Evolutionary conservation across 2,888 invertebrate species (phyloP).

Genomic region (Zootermopsis nevadensis): DNA sequence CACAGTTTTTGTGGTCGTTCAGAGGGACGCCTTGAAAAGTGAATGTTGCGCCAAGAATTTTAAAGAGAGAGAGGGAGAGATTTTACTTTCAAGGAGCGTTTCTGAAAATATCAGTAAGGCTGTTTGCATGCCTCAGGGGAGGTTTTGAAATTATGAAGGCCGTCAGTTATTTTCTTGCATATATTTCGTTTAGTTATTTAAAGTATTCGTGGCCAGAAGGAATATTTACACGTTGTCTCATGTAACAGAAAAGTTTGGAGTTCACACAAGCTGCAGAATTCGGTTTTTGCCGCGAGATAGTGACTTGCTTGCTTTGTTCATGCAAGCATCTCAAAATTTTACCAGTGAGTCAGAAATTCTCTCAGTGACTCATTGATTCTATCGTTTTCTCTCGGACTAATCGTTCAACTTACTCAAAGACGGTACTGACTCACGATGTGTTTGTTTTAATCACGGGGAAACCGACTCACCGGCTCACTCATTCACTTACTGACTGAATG

Average conservation of each 20-base stretch:
- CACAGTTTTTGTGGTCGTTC: background rate
- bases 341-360: no score
- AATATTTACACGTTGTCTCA: background rate
- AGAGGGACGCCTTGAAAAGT: conserved; percentile 1
- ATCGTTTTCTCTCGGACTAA: no score
- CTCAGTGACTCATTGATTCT: no score
- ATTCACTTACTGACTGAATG: no score
- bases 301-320: background rate
- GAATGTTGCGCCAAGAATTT: background rate
- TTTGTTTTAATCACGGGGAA: no score
- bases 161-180: conserved; percentile 17
- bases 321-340: background rate
- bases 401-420: no score
- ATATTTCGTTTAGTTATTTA: background rate
- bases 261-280: background rate
- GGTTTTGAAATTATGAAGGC: conserved; percentile 30
- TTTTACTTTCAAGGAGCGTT: conserved; percentile 11
- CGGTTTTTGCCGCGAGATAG: background rate
- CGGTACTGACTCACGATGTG: no score
- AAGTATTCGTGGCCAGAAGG: conserved; percentile 4
- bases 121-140: conserved; percentile 18
- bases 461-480: no score
- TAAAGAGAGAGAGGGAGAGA: background rate
- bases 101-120: conserved; percentile 35
- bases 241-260: background rate